Evolutionary conservation across 2,888 invertebrate species (phyloP), one percentile per base, ranked within the genome.

Genomic region (Dendrolimus houi): DNA sequence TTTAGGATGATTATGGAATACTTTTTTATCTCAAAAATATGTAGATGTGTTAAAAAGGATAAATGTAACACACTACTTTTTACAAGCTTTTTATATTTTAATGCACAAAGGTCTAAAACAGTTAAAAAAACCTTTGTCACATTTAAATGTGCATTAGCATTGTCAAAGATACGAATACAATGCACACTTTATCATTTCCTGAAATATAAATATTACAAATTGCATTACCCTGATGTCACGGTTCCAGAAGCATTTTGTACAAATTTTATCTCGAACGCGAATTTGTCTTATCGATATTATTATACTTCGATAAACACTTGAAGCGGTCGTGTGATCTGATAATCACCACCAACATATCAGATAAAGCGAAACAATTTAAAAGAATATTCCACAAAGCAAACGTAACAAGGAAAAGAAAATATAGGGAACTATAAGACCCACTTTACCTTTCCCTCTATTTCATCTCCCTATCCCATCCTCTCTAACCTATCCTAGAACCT

Each of bases 281-380:
- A 55, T 53, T 62, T 59, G 62, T 57, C 62, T 65, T 64, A 59
- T 63, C 64, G 56, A 14, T 61, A 47, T 63, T 66, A 67, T 62
- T 65, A 64, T 64, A 66, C 56, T 60, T 62, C 62, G 69, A 71
- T 72, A 72, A 68, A 61, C 57, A 62, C 60, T 66, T 60, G 56
- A 65, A 59, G 55, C 62, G 57, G 64, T 67, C 66, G 66, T 64
- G 62, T 64, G 69, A 71, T 67, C 62, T 61, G 60, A 65, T 67
- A 64, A 68, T 67, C 60, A 69, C 69, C 64, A 62, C 55, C 55
- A 47, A 47, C 47, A 9, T 47, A 47, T 47, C 47, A 7, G 9
- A 47, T 47, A 47, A 47, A 47, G 47, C 12, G 47, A 10, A 29
- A 29, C 29, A 29, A 47, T 47, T 10, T 47, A 47, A 47, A 47